Base-by-base conservation (phyloP, 2,113 vertebrate genomes). In the Elanus axillaris region DNA sequence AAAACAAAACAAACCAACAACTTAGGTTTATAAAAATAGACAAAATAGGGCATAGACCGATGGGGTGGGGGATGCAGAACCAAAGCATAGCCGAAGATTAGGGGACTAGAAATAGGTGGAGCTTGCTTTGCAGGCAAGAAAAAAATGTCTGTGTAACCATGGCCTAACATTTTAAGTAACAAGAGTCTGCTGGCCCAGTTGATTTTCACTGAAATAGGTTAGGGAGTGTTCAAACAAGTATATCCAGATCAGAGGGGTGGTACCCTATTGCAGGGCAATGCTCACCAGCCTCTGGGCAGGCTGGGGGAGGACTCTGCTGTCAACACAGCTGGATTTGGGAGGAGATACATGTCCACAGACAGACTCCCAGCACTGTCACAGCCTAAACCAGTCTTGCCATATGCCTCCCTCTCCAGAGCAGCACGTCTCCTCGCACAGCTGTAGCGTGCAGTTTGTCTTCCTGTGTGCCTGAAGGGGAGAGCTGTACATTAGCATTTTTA, bases 161-260 rank as follows among this genome's bases (percentile, higher is more conserved):
- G 36, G 25, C 43, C 69, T 45, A n/a, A 52, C 31, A 59, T 90
- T 85, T 85, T 59, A 75, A 82, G 45, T 50, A 75, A 36, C 36
- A n/a, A 42, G 45, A 13, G 58, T 52, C 85, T 90, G 53, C 85
- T 86, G 66, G 62, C 73, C 90, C 71, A 60, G 90, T 25, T 85
- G 93, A 87, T 91, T 81, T 85, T 75, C 50, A n/a, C 66, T 40
- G 81, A 90, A 93, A 90, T 93, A 92, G 94, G 90, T 68, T 91
- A 93, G 90, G 90, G 93, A 95, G 93, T 72, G 84, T 93, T 95
- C 85, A 90, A 53, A 97, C 94, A 19, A 88, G 96, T 82, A 79
- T 91, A 95, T 93, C 96, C 94, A 82, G 93, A 81, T 94, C 84
- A 68, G 84, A 96, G 84, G 76, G 77, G 94, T 92, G 93, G 96